Percentiles rank a stretch among this genome's conserved stretches.
Evolutionary conservation across 2,797 vertebrate genomes (phyloP).

Genomic region (Coccyzus lansbergi): DNA sequence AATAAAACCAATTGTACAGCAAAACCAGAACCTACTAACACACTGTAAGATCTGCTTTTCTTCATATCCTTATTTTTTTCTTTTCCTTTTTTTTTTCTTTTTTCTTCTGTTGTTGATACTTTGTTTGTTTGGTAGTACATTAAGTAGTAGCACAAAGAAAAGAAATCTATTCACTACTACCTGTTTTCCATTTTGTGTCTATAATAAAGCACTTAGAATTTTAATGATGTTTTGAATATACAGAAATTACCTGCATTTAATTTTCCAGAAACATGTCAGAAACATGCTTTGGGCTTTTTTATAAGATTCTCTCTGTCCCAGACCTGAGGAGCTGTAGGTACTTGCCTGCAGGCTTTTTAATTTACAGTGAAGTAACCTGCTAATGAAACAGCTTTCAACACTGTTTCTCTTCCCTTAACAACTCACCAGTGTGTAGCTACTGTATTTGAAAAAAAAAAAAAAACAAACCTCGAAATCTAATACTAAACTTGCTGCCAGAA

Average conservation of each 20-base stretch:
- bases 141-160: not conserved
- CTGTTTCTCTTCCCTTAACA: not conserved
- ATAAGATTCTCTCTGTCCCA: not conserved
- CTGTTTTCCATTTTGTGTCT: not conserved
- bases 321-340: not conserved
- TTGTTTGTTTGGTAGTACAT: not conserved
- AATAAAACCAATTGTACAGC: not conserved
- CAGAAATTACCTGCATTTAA: not conserved
- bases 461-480: not conserved
- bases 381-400: not conserved
- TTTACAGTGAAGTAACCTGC: not conserved
- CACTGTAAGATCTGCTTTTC: not conserved
- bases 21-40: not conserved
- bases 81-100: too few species aligned
- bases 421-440: not conserved
- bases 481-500: not conserved
- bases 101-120: not conserved
- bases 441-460: not conserved
- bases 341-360: not conserved
- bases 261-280: not conserved
- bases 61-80: rapidly evolving
- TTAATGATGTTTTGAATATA: not conserved
- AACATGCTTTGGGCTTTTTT: not conserved
- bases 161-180: not conserved
- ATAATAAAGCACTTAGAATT: not conserved